Conservation (phyloP, 1,140 invertebrate genomes). For the Phymorhynchus buccinoides region DNA sequence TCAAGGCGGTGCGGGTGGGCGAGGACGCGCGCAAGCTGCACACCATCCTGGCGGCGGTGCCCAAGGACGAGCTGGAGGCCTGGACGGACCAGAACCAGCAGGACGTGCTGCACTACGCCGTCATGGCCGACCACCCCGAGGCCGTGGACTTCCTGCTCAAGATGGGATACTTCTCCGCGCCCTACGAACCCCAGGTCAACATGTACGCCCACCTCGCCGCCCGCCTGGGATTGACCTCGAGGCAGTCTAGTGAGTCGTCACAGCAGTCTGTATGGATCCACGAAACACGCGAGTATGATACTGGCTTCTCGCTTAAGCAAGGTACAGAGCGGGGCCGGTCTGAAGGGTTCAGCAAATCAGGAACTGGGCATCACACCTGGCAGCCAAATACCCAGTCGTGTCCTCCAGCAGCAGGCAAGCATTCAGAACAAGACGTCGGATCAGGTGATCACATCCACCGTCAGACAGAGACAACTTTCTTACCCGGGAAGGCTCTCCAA, state of each 20-base stretch:
- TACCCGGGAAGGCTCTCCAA: no score
- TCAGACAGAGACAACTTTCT: not conserved
- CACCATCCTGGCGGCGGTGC: conserved; percentile 32
- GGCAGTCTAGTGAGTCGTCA: no score
- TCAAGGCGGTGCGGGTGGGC: not conserved
- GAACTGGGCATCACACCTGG: no score
- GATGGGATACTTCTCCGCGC: conserved; percentile 49
- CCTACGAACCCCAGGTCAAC: conserved; percentile 47
- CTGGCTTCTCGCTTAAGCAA: no score
- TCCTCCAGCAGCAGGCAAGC: no score
- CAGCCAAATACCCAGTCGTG: no score
- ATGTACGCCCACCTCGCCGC: conserved; percentile 55
- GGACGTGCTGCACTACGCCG: conserved; percentile 55
- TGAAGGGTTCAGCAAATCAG: no score
- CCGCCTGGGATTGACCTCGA: conserved; percentile 46
- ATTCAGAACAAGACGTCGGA: not conserved
- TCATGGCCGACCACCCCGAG: conserved; percentile 51
- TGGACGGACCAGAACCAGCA: conserved; percentile 53
- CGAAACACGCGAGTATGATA: no score
- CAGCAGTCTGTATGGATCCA: no score
- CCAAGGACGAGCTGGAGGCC: conserved; percentile 46
- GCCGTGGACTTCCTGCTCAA: conserved; percentile 50
- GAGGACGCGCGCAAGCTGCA: conserved; percentile 16
- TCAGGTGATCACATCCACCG: no score
- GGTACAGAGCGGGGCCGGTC: no score